Percentiles rank a stretch among this genome's conserved stretches.
Conservation (phyloP, 2,888 invertebrate species). For the Lucinisca nassula region DNA sequence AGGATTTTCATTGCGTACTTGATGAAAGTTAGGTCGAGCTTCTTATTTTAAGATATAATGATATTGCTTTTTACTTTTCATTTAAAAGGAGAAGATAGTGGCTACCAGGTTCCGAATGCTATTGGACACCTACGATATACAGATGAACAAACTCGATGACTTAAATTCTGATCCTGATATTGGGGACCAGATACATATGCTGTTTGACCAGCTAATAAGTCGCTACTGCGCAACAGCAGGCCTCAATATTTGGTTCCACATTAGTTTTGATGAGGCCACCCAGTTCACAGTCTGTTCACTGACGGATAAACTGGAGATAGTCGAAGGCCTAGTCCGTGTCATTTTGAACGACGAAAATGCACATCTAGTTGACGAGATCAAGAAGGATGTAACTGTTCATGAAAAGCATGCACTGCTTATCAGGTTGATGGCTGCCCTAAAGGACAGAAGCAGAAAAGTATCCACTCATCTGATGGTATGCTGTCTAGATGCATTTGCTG, state of each 20-base stretch:
- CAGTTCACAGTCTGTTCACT: not conserved
- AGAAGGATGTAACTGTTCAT: not conserved
- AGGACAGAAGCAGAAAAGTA: not conserved
- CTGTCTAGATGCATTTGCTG: not conserved
- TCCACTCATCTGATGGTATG: not conserved
- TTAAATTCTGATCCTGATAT: not conserved
- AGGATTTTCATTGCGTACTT: too few relatives aligned
- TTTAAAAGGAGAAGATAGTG: not conserved
- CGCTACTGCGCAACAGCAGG: not conserved
- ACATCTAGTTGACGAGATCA: not conserved
- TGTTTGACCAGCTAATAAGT: not conserved
- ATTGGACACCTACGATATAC: not conserved
- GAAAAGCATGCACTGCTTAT: not conserved
- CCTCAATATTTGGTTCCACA: not conserved
- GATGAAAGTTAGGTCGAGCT: too few relatives aligned
- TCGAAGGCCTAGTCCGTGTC: not conserved
- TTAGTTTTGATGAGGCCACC: not conserved
- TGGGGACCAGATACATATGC: not conserved
- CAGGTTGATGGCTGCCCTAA: not conserved
- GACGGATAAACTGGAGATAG: not conserved
- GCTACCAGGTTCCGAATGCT: not conserved
- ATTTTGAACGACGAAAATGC: not conserved
- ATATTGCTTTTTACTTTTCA: too few relatives aligned
- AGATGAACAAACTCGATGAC: not conserved
- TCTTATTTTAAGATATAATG: too few relatives aligned